Evolutionary conservation across 30 jellyfish, hydroid and myxozoan genomes (phyloP).

Genomic region (Hydractinia symbiolongicarpus): DNA sequence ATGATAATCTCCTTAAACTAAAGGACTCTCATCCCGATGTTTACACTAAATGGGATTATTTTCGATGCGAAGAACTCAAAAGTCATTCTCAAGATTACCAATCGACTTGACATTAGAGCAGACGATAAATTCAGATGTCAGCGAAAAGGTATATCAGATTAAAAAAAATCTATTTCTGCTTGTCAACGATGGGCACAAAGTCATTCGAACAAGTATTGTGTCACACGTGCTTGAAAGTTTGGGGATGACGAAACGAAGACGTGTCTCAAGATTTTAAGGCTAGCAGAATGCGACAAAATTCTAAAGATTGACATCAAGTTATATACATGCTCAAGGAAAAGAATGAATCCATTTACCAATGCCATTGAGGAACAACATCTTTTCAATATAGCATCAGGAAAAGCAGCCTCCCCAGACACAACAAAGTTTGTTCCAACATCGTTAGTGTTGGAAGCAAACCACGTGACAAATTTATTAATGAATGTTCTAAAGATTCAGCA

Average conservation of each 20-base stretch:
- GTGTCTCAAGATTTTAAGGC: background rate
- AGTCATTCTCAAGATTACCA: too few relatives aligned
- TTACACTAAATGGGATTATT: too few relatives aligned
- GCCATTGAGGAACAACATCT: background rate
- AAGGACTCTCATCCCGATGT: too few relatives aligned
- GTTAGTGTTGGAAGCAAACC: too few relatives aligned
- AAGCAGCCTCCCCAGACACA: background rate
- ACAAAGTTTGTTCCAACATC: too few relatives aligned
- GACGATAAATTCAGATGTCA: background rate
- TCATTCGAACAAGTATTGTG: constrained; percentile 4
- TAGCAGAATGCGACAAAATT: background rate
- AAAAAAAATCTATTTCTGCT: background rate
- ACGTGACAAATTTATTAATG: background rate
- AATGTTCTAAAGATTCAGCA: background rate
- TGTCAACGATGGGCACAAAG: constrained; percentile 7
- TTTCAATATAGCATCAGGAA: constrained; percentile 5
- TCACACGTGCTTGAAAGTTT: background rate
- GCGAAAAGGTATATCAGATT: background rate
- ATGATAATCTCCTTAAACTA: too few relatives aligned
- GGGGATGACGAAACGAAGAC: background rate
- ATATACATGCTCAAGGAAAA: background rate
- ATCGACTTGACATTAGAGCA: too few relatives aligned
- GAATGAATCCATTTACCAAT: background rate
- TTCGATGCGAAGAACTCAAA: too few relatives aligned
- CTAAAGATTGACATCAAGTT: background rate